Conservation (phyloP, 2,113 vertebrate species). For the Pseudolaguvia tuberculata region DNA sequence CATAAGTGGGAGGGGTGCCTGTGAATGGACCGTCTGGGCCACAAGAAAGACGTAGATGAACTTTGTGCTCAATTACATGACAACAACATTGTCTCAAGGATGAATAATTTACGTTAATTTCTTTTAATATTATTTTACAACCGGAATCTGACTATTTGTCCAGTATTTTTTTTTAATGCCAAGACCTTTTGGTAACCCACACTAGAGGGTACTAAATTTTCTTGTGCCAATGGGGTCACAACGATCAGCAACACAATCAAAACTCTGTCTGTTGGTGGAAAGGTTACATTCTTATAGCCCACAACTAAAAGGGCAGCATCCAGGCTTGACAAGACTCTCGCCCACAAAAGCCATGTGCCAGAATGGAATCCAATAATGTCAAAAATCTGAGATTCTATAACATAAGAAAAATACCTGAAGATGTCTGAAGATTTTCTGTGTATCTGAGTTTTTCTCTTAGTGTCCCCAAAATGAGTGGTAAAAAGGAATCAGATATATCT, state of each 20-base stretch:
- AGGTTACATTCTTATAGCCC: constrained; percentile 35
- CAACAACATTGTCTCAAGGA: background rate
- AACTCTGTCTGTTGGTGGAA: constrained; percentile 18
- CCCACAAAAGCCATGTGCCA: constrained; percentile 26
- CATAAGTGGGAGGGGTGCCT: constrained; percentile 78
- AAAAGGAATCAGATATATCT: background rate
- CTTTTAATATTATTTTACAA: background rate
- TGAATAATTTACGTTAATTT: background rate
- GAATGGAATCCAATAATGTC: background rate
- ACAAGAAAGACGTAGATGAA: constrained; percentile 10
- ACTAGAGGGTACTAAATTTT: constrained; percentile 6
- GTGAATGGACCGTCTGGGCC: constrained; percentile 77
- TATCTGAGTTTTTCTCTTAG: background rate
- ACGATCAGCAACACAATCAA: constrained; percentile 22
- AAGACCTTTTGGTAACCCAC: constrained; percentile 27
- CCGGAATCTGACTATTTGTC: constrained; percentile 2
- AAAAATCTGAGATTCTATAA: background rate
- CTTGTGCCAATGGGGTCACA: background rate
- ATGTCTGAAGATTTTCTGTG: background rate
- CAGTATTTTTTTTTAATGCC: background rate
- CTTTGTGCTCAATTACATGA: background rate
- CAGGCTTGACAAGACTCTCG: constrained; percentile 10
- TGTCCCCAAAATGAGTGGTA: background rate
- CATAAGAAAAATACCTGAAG: background rate
- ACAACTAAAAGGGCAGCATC: constrained; percentile 27